These are phyloP conservation scores for Parotocinclus haroldoi DNA, from an alignment of 2,797 vertebrate species.

Conservation along the genomic window DNA sequence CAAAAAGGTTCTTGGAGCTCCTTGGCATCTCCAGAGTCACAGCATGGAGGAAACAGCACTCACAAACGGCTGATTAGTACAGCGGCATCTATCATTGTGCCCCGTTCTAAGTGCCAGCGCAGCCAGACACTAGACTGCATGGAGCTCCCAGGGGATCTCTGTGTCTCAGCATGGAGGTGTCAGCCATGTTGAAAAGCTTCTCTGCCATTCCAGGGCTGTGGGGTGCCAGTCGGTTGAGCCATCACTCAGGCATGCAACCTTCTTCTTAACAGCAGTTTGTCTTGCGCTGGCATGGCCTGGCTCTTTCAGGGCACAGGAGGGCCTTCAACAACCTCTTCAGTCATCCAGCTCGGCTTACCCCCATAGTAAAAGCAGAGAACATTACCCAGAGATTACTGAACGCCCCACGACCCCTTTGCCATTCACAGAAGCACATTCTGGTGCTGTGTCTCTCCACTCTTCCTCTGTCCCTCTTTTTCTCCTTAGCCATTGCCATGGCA, in stretches of 20 bases:
- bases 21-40: slow-evolving; percentile 47
- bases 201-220: slow-evolving; percentile 38
- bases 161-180: slow-evolving; percentile 45
- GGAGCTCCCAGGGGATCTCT: slow-evolving; percentile 47
- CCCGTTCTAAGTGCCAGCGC: slow-evolving; percentile 44
- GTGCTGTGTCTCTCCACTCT: slow-evolving; percentile 48
- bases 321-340: slow-evolving; percentile 36
- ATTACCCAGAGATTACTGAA: slow-evolving; percentile 63
- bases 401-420: slow-evolving; percentile 48
- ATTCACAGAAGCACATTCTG: slow-evolving; percentile 44
- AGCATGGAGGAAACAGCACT: slow-evolving; percentile 43
- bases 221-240: slow-evolving; percentile 44
- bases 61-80: slow-evolving; percentile 53
- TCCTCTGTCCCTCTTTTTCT: slow-evolving; percentile 35
- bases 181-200: slow-evolving; percentile 46
- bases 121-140: slow-evolving; percentile 49
- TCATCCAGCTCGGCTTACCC: slow-evolving; percentile 23
- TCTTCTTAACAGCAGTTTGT: slow-evolving; percentile 46
- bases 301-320: slow-evolving; percentile 38
- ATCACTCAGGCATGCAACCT: slow-evolving; percentile 41
- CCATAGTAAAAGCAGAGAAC: slow-evolving; percentile 37
- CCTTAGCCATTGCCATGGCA: slow-evolving; percentile 51
- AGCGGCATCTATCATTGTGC: slow-evolving; percentile 50
- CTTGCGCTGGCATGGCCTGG: slow-evolving; percentile 42
- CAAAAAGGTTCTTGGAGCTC: slow-evolving; percentile 51